Conservation (phyloP, 2,797 vertebrate genomes). For the Sebastes flavidus region DNA sequence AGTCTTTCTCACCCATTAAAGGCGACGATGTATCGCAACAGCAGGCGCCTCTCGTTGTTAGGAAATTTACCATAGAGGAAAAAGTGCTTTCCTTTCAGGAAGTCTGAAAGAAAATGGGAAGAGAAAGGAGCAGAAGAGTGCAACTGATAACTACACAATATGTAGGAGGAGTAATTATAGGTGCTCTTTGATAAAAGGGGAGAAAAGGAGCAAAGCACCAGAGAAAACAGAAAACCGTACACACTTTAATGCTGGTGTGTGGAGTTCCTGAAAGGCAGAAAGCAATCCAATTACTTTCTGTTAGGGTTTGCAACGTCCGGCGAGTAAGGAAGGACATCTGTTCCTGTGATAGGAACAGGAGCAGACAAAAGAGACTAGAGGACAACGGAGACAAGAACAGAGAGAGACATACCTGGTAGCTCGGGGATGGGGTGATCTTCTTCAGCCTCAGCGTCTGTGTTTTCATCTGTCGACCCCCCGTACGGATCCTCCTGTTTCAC, state of each 20-base stretch:
- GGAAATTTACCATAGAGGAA: conserved; percentile 92
- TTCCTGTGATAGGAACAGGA: not conserved
- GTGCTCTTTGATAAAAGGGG: not conserved
- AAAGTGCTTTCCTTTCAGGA: conserved; percentile 88
- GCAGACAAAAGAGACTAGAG: not conserved
- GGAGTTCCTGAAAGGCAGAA: not conserved
- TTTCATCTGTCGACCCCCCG: conserved; percentile 90
- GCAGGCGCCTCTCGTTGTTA: conserved; percentile 83
- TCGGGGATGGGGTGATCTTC: conserved; percentile 86
- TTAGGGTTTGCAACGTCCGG: not conserved
- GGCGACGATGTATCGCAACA: conserved; percentile 88
- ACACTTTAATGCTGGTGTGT: not conserved
- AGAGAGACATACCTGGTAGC: conserved; percentile 82
- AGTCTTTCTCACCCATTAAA: conserved; percentile 86
- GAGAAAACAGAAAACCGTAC: not conserved
- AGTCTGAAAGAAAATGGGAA: conserved; percentile 72
- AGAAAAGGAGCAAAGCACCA: not conserved
- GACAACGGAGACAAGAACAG: not conserved
- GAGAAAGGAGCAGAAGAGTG: not conserved
- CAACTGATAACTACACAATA: not conserved
- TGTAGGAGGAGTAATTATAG: not conserved
- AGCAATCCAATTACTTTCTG: conserved; percentile 11
- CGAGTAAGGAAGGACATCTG: not conserved
- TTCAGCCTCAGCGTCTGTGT: conserved; percentile 88
- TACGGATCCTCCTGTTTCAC: conserved; percentile 84